These are phyloP conservation scores for Meandrusa payeni DNA, from an alignment of 2,888 invertebrate genomes.

Conservation along the genomic window DNA sequence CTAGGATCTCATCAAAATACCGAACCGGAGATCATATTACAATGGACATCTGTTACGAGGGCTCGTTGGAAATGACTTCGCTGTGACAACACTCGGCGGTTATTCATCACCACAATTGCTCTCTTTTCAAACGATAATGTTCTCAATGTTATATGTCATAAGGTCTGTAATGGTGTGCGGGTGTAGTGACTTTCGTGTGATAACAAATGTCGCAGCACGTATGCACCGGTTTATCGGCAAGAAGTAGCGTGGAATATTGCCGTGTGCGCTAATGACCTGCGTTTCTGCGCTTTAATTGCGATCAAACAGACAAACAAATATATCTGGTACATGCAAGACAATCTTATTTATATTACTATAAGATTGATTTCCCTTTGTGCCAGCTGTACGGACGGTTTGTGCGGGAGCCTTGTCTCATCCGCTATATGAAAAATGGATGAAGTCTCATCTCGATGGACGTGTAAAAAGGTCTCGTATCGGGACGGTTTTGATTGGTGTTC, in stretches of 20 bases:
- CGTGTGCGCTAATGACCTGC: constrained; percentile 74
- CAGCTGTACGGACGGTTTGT: constrained; percentile 29
- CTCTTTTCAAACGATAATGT: constrained; percentile 22
- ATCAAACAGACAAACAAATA: constrained; percentile 57
- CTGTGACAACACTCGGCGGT: constrained; percentile 10
- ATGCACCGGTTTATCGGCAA: constrained; percentile 48
- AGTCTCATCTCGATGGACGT: constrained; percentile 54
- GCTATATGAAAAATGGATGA: constrained; percentile 75
- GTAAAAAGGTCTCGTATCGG: constrained; percentile 62
- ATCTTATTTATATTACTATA: constrained; percentile 28
- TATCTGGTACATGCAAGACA: constrained; percentile 26
- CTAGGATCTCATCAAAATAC: constrained; percentile 62
- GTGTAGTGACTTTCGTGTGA: constrained; percentile 13
- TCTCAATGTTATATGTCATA: background rate
- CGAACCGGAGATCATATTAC: constrained; percentile 63
- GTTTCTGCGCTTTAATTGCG: constrained; percentile 77
- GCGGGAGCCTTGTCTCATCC: constrained; percentile 48
- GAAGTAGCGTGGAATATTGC: constrained; percentile 78
- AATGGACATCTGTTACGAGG: constrained; percentile 51
- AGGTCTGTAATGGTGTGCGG: constrained; percentile 17
- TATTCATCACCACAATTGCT: background rate
- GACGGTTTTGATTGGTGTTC: constrained; percentile 67
- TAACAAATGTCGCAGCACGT: constrained; percentile 29
- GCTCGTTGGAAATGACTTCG: constrained; percentile 46
- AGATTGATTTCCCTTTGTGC: constrained; percentile 28